phyloP scores from a whole-genome alignment of 2,888 invertebrate genomes.

The Epistrophe grossulariae region DNA sequence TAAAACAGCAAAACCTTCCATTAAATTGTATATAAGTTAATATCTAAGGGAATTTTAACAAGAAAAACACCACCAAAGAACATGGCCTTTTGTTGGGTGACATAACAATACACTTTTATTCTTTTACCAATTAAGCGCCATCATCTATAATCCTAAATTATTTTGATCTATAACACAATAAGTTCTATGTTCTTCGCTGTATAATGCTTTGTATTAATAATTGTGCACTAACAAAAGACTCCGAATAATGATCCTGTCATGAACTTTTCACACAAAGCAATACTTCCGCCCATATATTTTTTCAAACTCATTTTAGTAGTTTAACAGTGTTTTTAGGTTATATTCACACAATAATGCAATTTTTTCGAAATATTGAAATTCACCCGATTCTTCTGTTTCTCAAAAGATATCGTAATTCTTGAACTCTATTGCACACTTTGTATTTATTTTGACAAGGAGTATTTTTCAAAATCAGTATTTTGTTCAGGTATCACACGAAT shows the following conservation, averaged over 20 bases:
- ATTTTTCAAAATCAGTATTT: constrained; percentile 76
- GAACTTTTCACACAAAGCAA: constrained; percentile 67
- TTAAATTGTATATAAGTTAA: constrained; percentile 27
- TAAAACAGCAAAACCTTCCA: constrained; percentile 5
- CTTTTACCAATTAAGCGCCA: constrained; percentile 66
- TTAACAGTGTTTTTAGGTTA: constrained; percentile 14
- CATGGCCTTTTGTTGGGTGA: constrained; percentile 32
- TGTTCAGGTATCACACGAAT: constrained; percentile 52
- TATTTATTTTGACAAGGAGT: constrained; percentile 82
- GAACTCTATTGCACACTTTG: constrained; percentile 74
- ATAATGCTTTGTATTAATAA: constrained; percentile 13
- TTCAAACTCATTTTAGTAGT: constrained; percentile 33
- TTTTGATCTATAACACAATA: constrained; percentile 43
- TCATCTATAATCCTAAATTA: constrained; percentile 17
- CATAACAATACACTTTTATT: constrained; percentile 43
- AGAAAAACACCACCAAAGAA: not conserved
- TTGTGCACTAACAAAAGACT: constrained; percentile 56
- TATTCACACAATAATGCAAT: constrained; percentile 23
- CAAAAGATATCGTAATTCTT: constrained; percentile 16
- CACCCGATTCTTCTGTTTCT: not conserved
- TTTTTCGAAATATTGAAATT: constrained; percentile 54
- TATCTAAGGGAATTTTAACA: not conserved
- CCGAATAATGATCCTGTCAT: constrained; percentile 70
- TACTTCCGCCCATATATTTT: constrained; percentile 29
- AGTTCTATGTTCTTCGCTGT: constrained; percentile 30